These are phyloP conservation scores for Alectura lathami DNA, from an alignment of 2,113 vertebrate genomes.

Conservation along the genomic window DNA sequence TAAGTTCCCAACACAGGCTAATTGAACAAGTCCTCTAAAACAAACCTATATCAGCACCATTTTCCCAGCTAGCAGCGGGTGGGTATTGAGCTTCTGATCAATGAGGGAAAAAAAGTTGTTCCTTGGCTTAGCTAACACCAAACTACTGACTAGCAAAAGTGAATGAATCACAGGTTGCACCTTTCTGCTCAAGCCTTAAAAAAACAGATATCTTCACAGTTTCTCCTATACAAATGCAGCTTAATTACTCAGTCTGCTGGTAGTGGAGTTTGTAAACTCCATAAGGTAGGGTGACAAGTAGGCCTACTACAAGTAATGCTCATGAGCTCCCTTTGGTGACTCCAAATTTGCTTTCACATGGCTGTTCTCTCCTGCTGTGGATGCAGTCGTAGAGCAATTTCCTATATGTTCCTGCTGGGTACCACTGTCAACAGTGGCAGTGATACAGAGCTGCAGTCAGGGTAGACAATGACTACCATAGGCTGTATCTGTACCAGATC, in stretches of 20 bases:
- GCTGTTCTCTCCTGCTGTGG: neutral
- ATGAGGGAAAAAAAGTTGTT: neutral
- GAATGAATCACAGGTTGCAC: neutral
- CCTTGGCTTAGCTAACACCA: neutral
- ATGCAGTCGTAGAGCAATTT: neutral
- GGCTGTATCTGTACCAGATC: neutral
- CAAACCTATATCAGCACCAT: neutral
- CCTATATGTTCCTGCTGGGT: neutral
- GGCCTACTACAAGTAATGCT: neutral
- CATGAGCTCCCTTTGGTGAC: neutral
- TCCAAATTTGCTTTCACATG: slow-evolving; percentile 27
- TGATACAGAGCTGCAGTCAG: neutral
- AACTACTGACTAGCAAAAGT: neutral
- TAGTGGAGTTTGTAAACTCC: neutral
- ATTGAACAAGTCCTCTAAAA: neutral
- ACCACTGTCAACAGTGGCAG: neutral
- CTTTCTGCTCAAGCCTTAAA: neutral
- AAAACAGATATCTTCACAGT: neutral
- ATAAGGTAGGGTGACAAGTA: neutral
- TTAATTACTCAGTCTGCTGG: neutral
- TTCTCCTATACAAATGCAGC: neutral
- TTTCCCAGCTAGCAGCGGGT: neutral
- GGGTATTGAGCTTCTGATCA: neutral
- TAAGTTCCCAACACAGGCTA: neutral
- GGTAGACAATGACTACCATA: neutral